Evolutionary conservation across 2,113 vertebrate species (phyloP), one percentile per base, ranked within the genome.

Genomic region (Genyomyrus donnyi): DNA sequence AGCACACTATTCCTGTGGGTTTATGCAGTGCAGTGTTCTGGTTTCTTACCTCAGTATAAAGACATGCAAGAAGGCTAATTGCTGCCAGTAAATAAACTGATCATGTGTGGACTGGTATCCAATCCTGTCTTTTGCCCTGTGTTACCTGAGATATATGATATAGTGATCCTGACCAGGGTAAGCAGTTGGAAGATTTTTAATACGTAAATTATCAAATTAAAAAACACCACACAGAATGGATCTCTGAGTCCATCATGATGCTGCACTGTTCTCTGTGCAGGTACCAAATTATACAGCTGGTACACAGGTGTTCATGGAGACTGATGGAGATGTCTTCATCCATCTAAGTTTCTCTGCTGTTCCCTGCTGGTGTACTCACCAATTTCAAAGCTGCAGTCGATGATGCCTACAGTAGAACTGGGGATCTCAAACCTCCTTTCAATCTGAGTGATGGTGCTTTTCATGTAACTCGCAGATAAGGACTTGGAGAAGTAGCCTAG

Each of bases 311-410:
- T 70, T 27, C 66, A 35, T 31, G 24, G 27, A 70, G 9, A 10
- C 66, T 27, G n/a, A 35, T 70, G 66, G 66, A 70, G 27, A 66
- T 66, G 62, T n/a, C 11, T 27, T 70, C 66, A 70, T 31, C 27
- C 27, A 13, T 15, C 27, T 31, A 24, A 13, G n/a, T 70, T 70
- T 9, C 27, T 70, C n/a, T 35, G 66, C 27, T 74, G 66, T 74
- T 74, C 21, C 49, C 46, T 24, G 27, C 27, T 15, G n/a, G 31
- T 39, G 50, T 9, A 88, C 87, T 56, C 87, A 99, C 98, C 98
- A 58, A 98, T 96, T 93, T 99, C 98, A 92, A 99, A 99, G 91
- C 97, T 96, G 90, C 97, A 96, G 1, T 99, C 98, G 2, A 99
- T 85, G 3, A 99, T 89, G 66, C 98, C 98, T 1, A 95, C 88